Evolutionary conservation across 2,113 vertebrate species (phyloP), one percentile per base, ranked within the genome.

Genomic region (Ctenodactylus gundi): DNA sequence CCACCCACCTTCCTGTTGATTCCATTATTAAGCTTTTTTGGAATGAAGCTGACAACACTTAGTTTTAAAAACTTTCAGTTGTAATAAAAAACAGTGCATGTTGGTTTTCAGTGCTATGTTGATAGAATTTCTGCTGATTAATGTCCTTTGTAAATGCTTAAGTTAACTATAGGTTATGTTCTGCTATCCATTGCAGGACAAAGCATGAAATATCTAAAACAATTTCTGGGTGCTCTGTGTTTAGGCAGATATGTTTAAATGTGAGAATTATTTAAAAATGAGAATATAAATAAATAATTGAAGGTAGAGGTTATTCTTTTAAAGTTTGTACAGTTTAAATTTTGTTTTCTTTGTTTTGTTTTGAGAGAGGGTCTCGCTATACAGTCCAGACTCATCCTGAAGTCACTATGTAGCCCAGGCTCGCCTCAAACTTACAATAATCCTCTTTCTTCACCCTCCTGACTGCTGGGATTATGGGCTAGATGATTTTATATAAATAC

Each of bases 1-100:
- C 27, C 57, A 80, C 25, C n/a, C 25, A 93, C 31, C 27, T 82
- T 94, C 94, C 46, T 73, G 73, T 90, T 39, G 17, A 77, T 92
- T 92, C 49, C 75, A 78, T 46, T 80, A n/a, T 57, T 90, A 25
- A 8, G 17, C 27, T 93, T 73, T 27, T 88, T 17, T 76, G 36
- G 83, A 96, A 97, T n/a, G 7, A 58, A 65, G 81, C 25, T 75
- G 34, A 51, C 21, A 81, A 36, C 8, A 29, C 73, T 51, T 6
- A n/a, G 21, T 5, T 91, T 95, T 92, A 60, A 29, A 64, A 88
- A 41, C 36, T 73, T 77, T 80, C 53, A 49, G 2, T 18, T 91
- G 15, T 65, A 76, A 76, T 44, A 83, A 7, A 83, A 7, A 89
- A 91, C 1, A 36, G 39, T 53, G 34, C 34, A 31, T 57, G 87